Evolutionary conservation across 2,797 vertebrate genomes (phyloP), one percentile per base, ranked within the genome.

Genomic region (Tinamus major): DNA sequence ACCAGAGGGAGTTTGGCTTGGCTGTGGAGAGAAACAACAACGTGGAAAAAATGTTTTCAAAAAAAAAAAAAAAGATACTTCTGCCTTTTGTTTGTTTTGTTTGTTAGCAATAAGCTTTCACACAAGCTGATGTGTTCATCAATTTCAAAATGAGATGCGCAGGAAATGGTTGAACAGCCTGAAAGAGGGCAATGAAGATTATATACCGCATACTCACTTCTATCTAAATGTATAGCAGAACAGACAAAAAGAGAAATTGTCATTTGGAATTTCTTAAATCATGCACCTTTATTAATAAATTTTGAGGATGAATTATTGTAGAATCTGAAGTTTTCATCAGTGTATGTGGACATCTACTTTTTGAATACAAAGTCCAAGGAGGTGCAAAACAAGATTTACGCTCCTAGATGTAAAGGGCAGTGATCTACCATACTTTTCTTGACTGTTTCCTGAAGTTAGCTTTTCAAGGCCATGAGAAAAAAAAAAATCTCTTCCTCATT

Each of bases 1-100:
- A 70, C 11, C 82, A 93, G 94, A 89, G 87, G 92, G 92, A 93
- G 92, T 49, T 13, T 8, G 18, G 20, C 4, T 72, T 35, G 56
- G 2, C 72, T 4, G 31, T 3, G 11, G 20, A 15, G 44, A 2
- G 5, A 7, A 51, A 37, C 17, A 35, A 20, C 2, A 3, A 0
- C 0, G 6, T 0, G 5, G 76, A 35, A 3, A 37, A 77, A 46
- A 55, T 48, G 20, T 48, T 48, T 46, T 20, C 44, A 21, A 21
- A 21, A 3, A 33, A 77, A 39, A 56, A 3, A 33, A 75, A 46
- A 53, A 26, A 24, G 18, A 0, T 0, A 8, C 35, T 62, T 53
- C 24, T 39, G 56, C 23, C 20, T 37, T 49, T 68, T 27, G 29
- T 9, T 35, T 17, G 35, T 37, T 49, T 68, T 27, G n/a, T 9